These are phyloP conservation scores for Acropora yongei DNA, from an alignment of 64 coral and sea anemone genomes.

Conservation along the genomic window DNA sequence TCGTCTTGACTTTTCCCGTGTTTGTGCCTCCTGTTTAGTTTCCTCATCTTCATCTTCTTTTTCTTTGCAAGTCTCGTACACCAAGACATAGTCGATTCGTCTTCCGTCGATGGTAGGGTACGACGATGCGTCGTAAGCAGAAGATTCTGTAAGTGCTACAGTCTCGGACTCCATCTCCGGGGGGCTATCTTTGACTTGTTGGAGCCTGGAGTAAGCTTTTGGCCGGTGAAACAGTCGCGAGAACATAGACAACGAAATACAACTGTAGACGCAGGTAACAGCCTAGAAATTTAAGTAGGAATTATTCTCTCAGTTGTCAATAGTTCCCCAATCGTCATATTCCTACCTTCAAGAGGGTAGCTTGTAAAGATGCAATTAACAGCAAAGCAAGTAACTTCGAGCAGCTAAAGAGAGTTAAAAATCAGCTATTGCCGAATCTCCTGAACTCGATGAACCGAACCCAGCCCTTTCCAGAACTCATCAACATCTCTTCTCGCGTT, in stretches of 20 bases:
- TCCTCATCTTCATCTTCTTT: slow-evolving; percentile 59
- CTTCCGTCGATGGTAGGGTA: slow-evolving; percentile 2
- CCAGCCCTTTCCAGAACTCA: background rate
- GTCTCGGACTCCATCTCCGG: background rate
- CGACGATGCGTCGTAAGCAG: background rate
- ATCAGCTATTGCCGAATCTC: background rate
- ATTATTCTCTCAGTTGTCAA: too few species aligned
- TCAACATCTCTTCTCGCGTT: background rate
- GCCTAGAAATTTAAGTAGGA: background rate
- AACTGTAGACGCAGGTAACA: background rate
- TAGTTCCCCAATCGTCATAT: too few species aligned
- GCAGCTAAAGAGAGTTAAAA: too few species aligned
- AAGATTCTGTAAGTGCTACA: background rate
- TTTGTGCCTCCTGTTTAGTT: background rate
- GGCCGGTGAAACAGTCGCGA: background rate
- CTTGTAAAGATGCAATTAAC: too few species aligned
- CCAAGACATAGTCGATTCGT: slow-evolving; percentile 65
- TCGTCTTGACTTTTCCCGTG: slow-evolving; percentile 11
- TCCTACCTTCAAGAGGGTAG: too few species aligned
- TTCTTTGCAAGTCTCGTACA: slow-evolving; percentile 60
- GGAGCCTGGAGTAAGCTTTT: slow-evolving; percentile 2
- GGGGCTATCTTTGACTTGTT: background rate
- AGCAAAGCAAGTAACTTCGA: too few species aligned
- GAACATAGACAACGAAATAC: slow-evolving; percentile 1
- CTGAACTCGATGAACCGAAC: background rate